Evolutionary conservation across 2,797 vertebrate genomes (phyloP), one percentile per base, ranked within the genome.

Genomic region (Furcifer pardalis): DNA sequence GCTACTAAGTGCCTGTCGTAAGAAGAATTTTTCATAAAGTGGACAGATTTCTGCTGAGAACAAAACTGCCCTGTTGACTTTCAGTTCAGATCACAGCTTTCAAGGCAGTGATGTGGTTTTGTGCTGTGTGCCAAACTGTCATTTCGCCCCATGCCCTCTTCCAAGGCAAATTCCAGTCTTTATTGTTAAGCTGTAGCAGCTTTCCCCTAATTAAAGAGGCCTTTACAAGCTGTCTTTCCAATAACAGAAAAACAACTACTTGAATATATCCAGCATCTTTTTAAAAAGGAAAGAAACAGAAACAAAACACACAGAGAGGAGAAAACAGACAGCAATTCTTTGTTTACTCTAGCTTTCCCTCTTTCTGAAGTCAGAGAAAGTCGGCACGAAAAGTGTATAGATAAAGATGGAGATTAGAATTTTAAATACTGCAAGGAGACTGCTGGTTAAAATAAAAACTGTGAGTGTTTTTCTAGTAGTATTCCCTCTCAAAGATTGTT

Each of bases 101-200:
- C 59, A 85, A 76, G 19, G 7, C 79, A 89, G 63, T 85, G 74
- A 88, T 66, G 25, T 85, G 81, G 77, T 77, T 88, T 30, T 37
- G 79, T 79, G 69, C 42, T 86, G 87, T n/a, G 56, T 56, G 71
- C 88, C 89, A 93, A 88, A 80, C 27, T 82, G 82, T 79, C 83
- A 15, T 63, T 92, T 92, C 77, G n/a, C 71, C 37, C 89, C 75
- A 25, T 84, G 25, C 77, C 37, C 25, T 77, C 86, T 88, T 77
- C 44, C 78, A 91, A 93, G 62, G 52, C 46, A 90, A 90, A 93
- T 91, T 87, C 78, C 86, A 91, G 44, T 23, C 88, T 85, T 90
- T 85, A 65, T 71, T 77, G 68, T 82, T 85, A 85, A 91, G 17
- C 52, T 17, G 21, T 87, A 91, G 42, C 2, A 82, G 59, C 19